Conservation (phyloP, 2,888 invertebrate genomes). For the Cartodere bifasciata region DNA sequence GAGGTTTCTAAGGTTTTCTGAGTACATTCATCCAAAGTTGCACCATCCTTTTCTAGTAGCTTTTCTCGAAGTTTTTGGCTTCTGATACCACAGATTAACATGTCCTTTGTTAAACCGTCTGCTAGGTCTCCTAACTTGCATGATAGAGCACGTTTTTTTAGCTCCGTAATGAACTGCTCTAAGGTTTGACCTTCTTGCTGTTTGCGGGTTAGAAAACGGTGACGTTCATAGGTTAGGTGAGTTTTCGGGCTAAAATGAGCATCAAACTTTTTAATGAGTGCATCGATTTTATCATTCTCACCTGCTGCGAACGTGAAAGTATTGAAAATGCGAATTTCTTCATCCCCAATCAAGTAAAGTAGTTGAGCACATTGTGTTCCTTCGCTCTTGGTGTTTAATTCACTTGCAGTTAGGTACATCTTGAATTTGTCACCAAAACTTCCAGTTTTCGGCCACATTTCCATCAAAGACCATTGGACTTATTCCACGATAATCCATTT, state of each 20-base stretch:
- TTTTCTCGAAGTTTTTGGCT: constrained; percentile 2
- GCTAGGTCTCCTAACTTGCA: neutral
- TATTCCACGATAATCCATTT: too few species aligned
- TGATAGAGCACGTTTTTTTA: neutral
- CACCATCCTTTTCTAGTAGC: constrained; percentile 1
- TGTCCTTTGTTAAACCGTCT: constrained; percentile 1
- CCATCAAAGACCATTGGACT: too few species aligned
- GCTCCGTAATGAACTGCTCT: constrained; percentile 3
- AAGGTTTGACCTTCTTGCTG: neutral
- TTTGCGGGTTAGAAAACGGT: constrained; percentile 3
- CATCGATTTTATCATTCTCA: neutral
- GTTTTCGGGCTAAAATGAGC: constrained; percentile 4
- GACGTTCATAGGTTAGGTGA: constrained; percentile 6
- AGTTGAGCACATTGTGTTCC: too few species aligned
- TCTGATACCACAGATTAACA: constrained; percentile 1
- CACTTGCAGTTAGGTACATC: too few species aligned
- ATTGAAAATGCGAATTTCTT: constrained; percentile 5
- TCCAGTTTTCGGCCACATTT: too few species aligned
- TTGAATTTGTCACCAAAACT: too few species aligned
- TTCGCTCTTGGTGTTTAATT: too few species aligned
- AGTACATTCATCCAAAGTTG: neutral
- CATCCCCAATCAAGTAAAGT: too few species aligned
- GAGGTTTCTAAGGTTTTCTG: constrained; percentile 1
- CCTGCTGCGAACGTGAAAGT: constrained; percentile 5
- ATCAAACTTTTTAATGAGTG: constrained; percentile 3